Evolutionary conservation across 1,140 invertebrate species (phyloP), one percentile per base, ranked within the genome.

Genomic region (Lepidostoma basale): DNA sequence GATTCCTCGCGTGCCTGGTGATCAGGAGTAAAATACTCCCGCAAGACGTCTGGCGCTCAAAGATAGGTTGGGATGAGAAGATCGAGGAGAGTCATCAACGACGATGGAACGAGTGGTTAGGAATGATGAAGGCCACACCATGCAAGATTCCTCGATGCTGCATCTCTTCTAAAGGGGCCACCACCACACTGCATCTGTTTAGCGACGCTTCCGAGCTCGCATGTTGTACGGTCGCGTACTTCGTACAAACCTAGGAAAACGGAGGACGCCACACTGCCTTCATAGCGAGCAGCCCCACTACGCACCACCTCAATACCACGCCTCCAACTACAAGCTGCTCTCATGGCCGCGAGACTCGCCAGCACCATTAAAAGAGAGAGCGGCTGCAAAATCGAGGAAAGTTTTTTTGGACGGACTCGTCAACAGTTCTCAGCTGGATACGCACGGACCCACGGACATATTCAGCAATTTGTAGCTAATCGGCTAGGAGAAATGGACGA

Each of bases 401-500:
- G 39, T 30, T 47, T 14, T 72, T 75, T 62, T 77, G 75, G 76
- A 74, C 73, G 40, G 74, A 77, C 28, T 76, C 74, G 2, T 70
- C 60, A 22, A 76, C 72, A 2, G 75, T 77, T n/a, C 44, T 77
- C 8, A 59, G 65, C 9, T 78, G 76, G 77, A 72, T 79, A 8
- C 39, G 64, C 3, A 67, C 70, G 3, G 74, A 77, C n/a, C 72
- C 74, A 10, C 64, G 70, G 6, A 65, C 16, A 1, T 76, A 73
- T 23, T 72, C 76, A 39, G 14, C 74, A 0, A n/a, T 77, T 73
- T 40, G 70, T 73, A 2, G 71, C 75, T 0, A 67, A 76, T 42
- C 66, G 78, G 0, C 33, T 78, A 0, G 76, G 72, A 0, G 73
- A 79, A 63, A 77, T 78, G 0, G 62, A 72, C 25, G 74, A 78